phyloP scores from a whole-genome alignment of 2,113 vertebrate genomes.

The Cacatua alba region DNA sequence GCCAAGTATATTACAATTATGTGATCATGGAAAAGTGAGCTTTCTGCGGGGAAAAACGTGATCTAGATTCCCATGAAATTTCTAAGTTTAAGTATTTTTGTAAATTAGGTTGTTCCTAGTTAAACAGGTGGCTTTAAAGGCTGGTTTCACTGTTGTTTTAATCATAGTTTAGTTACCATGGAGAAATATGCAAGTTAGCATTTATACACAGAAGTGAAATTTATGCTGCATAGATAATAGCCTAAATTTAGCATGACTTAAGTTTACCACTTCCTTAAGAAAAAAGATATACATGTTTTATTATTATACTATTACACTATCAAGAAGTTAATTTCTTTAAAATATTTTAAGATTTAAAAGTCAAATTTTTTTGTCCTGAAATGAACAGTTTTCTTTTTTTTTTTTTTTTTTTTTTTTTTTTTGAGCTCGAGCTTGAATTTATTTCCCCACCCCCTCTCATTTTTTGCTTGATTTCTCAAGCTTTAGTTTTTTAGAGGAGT shows the following conservation, averaged over 20 bases:
- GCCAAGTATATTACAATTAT: constrained; percentile 72
- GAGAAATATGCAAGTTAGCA: constrained; percentile 89
- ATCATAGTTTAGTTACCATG: constrained; percentile 90
- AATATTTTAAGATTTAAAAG: constrained; percentile 65
- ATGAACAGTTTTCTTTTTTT: neutral
- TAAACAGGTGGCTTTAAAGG: constrained; percentile 86
- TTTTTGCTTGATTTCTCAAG: neutral
- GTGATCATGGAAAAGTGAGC: constrained; percentile 73
- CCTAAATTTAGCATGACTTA: constrained; percentile 87
- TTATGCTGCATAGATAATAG: constrained; percentile 88
- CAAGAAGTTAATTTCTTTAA: constrained; percentile 77
- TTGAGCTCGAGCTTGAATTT: neutral
- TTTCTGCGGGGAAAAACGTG: constrained; percentile 74
- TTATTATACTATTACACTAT: constrained; percentile 73
- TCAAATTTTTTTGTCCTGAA: constrained; percentile 36
- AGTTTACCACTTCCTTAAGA: constrained; percentile 86
- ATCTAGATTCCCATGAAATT: constrained; percentile 77
- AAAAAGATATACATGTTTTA: constrained; percentile 67
- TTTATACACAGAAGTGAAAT: constrained; percentile 89
- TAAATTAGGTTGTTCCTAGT: constrained; percentile 84
- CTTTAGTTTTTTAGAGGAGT: neutral
- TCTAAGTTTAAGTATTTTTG: constrained; percentile 82
- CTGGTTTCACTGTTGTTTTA: constrained; percentile 87
- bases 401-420: neutral
- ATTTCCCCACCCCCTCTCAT: fast-evolving